Conservation (phyloP, 2,888 invertebrate genomes). For the Sinopyrophorus schimmeli region DNA sequence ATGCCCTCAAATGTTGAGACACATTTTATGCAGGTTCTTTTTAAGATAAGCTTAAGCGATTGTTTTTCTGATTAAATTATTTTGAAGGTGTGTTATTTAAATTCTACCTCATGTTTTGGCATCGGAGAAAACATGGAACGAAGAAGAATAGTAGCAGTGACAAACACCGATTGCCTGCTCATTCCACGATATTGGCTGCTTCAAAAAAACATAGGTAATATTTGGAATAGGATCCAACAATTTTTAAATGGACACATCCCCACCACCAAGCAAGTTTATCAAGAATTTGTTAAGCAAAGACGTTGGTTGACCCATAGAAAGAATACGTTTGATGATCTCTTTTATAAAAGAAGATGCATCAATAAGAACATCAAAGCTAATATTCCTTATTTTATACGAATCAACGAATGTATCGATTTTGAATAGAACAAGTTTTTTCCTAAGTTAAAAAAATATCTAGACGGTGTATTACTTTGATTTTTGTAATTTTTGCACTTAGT, state of each 20-base stretch:
- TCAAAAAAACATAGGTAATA: conserved; percentile 66
- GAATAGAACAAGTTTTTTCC: conserved; percentile 3
- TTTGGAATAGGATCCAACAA: conserved; percentile 66
- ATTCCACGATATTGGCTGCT: conserved; percentile 72
- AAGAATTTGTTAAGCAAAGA: conserved; percentile 59
- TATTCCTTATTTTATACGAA: conserved; percentile 36
- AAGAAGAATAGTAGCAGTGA: conserved; percentile 68
- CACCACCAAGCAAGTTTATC: conserved; percentile 60
- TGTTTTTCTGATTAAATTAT: neutral
- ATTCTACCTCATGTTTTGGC: conserved; percentile 67
- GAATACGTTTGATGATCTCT: conserved; percentile 57
- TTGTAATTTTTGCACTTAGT: neutral
- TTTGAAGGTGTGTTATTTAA: conserved; percentile 59
- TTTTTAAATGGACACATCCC: conserved; percentile 66
- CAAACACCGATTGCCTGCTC: conserved; percentile 66
- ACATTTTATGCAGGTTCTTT: conserved; percentile 54
- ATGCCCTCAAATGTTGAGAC: conserved; percentile 43
- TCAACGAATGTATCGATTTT: conserved; percentile 11
- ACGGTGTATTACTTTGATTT: neutral
- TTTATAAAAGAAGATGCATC: conserved; percentile 49
- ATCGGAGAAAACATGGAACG: conserved; percentile 68
- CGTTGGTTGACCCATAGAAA: conserved; percentile 63
- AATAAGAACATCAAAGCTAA: conserved; percentile 19
- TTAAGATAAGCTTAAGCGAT: neutral
- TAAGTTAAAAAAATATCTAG: neutral